Conservation (phyloP, 2,797 vertebrate genomes). For the Benthosema pterotum region DNA sequence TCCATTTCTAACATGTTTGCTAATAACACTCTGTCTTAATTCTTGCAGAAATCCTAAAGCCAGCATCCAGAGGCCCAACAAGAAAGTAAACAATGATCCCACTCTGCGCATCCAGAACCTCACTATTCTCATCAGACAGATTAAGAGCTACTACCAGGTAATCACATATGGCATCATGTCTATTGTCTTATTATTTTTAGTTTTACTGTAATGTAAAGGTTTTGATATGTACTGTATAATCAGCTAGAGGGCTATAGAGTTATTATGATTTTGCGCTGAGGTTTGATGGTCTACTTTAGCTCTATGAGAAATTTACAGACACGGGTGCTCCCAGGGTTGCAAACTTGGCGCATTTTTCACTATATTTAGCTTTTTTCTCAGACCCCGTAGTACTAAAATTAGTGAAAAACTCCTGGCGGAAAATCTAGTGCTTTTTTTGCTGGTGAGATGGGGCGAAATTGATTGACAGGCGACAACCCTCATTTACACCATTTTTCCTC, state of each 20-base stretch:
- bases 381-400: too few species aligned
- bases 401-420: too few species aligned
- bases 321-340: too few species aligned
- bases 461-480: too few species aligned
- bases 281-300: not conserved
- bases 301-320: not conserved
- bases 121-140: constrained; percentile 91
- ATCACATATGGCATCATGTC: too few species aligned
- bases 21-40: constrained; percentile 7
- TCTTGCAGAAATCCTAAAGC: constrained; percentile 89
- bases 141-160: constrained; percentile 97
- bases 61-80: constrained; percentile 92
- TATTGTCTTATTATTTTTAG: not conserved
- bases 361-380: too few species aligned
- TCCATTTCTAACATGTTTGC: not conserved
- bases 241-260: too few species aligned
- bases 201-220: not conserved
- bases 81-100: constrained; percentile 95
- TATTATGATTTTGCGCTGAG: not conserved
- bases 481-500: too few species aligned
- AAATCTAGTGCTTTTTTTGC: too few species aligned
- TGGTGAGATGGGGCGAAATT: too few species aligned
- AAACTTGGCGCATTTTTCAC: too few species aligned
- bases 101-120: constrained; percentile 95
- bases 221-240: too few species aligned